Conservation (phyloP, 2,888 invertebrate genomes). For the Stomorhina lunata region DNA sequence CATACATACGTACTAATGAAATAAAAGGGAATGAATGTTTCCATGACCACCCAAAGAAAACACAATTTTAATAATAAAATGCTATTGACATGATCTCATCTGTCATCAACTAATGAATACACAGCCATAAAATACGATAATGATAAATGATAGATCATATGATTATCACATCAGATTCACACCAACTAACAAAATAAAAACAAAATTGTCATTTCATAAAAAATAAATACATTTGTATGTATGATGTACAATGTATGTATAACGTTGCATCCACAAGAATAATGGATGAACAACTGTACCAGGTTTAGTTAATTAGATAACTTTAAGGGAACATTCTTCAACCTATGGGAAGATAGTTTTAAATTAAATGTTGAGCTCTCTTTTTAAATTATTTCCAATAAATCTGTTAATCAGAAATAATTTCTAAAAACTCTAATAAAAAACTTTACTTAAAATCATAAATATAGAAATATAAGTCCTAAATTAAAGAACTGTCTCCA, state of each 20-base stretch:
- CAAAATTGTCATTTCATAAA: neutral
- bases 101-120: constrained; percentile 54
- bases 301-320: neutral
- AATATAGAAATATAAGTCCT: no score
- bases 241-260: no score
- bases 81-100: constrained; percentile 60
- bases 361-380: no score
- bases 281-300: constrained; percentile 50
- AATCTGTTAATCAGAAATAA: no score
- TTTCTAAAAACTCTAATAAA: no score
- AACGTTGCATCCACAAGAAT: constrained; percentile 20
- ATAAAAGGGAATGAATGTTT: constrained; percentile 25
- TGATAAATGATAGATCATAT: constrained; percentile 63
- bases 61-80: constrained; percentile 39
- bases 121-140: constrained; percentile 49
- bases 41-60: constrained; percentile 51
- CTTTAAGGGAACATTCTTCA: neutral
- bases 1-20: no score
- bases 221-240: no score
- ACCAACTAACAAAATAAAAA: neutral
- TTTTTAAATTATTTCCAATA: no score
- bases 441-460: no score
- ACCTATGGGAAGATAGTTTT: no score
- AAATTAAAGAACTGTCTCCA: no score
- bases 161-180: constrained; percentile 39